A percentile compares a stretch with the other conserved stretches of the same genome.
Evolutionary conservation across 2,113 vertebrate species (phyloP).

Genomic region (Hippocampus abdominalis): DNA sequence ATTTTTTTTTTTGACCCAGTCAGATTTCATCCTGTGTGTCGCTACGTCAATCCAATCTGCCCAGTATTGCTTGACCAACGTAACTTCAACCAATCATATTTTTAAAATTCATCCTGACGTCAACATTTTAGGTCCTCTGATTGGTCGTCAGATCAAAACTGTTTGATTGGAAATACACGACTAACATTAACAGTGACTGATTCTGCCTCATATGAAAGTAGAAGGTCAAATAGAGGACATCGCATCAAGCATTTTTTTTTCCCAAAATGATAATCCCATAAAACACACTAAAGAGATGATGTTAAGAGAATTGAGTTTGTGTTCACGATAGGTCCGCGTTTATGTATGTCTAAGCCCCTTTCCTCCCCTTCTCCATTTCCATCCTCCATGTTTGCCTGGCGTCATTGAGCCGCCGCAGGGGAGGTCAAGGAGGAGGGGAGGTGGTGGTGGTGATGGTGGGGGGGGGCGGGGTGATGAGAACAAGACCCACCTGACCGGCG

Average conservation of each 20-base stretch:
- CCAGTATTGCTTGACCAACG: background rate
- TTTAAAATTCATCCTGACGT: background rate
- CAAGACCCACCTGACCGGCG: conserved; percentile 1
- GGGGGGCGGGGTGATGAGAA: conserved; percentile 1
- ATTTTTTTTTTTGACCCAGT: background rate
- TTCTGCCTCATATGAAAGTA: background rate
- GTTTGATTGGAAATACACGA: background rate
- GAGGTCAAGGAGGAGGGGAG: conserved; percentile 16
- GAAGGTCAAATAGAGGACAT: conserved; percentile 8
- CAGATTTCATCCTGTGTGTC: background rate
- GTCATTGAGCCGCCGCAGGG: conserved; percentile 44
- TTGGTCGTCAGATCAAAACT: too few species aligned
- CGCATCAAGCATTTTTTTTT: conserved; percentile 15
- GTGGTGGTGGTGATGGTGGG: too few species aligned
- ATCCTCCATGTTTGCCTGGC: conserved; percentile 40
- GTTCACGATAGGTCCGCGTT: conserved; percentile 42
- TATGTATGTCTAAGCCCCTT: conserved; percentile 39
- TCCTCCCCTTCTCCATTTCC: conserved; percentile 5
- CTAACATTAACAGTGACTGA: background rate
- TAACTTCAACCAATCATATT: too few species aligned
- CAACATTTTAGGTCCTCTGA: too few species aligned
- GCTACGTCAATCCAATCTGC: background rate
- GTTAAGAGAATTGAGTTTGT: conserved; percentile 19
- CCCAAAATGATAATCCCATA: background rate
- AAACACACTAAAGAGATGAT: conserved; percentile 34